Base-by-base conservation (phyloP, 2,113 vertebrate genomes). In the Rhabdornis inornatus region DNA sequence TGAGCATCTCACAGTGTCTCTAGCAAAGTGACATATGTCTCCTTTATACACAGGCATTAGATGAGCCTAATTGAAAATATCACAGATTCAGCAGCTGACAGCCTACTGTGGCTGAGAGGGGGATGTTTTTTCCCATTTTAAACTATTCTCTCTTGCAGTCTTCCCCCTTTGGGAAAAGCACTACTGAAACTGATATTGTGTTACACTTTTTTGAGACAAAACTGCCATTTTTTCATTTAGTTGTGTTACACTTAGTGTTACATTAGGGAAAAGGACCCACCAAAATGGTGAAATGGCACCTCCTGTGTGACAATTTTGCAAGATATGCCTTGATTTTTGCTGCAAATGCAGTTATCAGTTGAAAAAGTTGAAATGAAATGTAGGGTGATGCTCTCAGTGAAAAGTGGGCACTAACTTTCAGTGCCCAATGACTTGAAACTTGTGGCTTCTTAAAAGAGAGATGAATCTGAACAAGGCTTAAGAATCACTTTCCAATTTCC, bases 61-160 rank as follows among this genome's bases (percentile, higher is more conserved):
- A 89, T 44, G 64, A 92, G 50, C 49, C 40, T 95, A 94, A 96
- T 75, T 96, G 95, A 95, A 96, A 96, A 94, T 77, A 94, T 95
- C 60, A 95, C 63, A 83, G 76, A 89, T 94, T 92, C 86, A 94
- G 91, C 69, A 94, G 79, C 57, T 92, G 87, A 95, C 89, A 94
- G 83, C 57, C 72, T 77, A 90, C 21, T 85, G 52, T 47, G 52
- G 40, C 53, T 70, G 39, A 77, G 44, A 81, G 18, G 2, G n/a
- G 33, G 84, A 94, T 12, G 30, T 30, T 89, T 80, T 40, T 31
- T 45, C 61, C 30, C 63, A 33, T 87, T 81, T 82, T 68, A 71
- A 95, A 63, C 57, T 57, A 53, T 64, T 83, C 10, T 15, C 16
- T 45, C 17, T 59, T 77, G 31, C 57, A 76, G 76, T 40, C 27